Evolutionary conservation across 2,888 invertebrate species (phyloP), one percentile per base, ranked within the genome.

Genomic region (Amiota communis): DNA sequence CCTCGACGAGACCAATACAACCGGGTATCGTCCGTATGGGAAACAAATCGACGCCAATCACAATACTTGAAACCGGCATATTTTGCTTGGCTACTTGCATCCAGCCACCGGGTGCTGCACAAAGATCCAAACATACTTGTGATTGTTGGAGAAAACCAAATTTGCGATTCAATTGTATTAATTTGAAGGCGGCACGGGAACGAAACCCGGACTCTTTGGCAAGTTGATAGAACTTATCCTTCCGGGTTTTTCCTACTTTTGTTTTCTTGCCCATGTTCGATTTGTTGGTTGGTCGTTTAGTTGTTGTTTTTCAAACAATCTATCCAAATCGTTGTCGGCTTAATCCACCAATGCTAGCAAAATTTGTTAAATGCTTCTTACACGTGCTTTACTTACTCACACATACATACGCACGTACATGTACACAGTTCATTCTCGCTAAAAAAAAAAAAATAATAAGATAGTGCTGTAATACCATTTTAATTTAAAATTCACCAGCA

Each of bases 101-200:
- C 99, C 99, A 99, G 81, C 98, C 98, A 87, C 99, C 99, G 0
- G 99, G 99, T 1, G 99, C 99, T 13, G 99, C 99, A 91, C 99
- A 99, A 76, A 99, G 91, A 92, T 99, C 99, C 85, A 99, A 93
- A 81, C 98, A 96, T 92, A 99, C 98, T 91, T 97, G 93, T 0
- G 98, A 96, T 87, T 95, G 95, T 92, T 99, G 97, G 8, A 99
- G 91, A 90, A 99, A 99, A 71, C 97, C 97, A 91, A 97, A 99
- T 89, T 98, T 98, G 77, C 98, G 92, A 90, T 99, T 99, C 70
- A 99, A 90, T 88, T 99, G 99, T 77, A 99, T 97, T 81, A 99
- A 93, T 88, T 99, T 99, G 91, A 99, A 99, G n/a, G 99, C 98
- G 84, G 99, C 98, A 91, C 99, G 94, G 79, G 99, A 98, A 80